These are phyloP conservation scores for Pristionchus exspectatus DNA, from an alignment of 2,888 invertebrate species.

Conservation along the genomic window DNA sequence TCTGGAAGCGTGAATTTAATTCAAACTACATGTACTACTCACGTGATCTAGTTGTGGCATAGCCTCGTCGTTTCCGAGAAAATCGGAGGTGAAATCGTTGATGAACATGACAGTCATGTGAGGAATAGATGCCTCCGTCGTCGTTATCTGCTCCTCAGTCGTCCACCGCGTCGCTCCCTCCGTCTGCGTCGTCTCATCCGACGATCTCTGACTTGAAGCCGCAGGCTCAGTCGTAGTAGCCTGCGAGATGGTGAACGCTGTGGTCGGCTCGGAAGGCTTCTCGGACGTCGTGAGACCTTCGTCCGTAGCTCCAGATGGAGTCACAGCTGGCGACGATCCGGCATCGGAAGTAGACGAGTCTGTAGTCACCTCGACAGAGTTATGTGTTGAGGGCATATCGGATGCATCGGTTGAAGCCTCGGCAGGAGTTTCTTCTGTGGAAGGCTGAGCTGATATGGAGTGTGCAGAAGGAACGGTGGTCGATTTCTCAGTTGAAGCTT, in stretches of 20 bases:
- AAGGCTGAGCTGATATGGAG: neutral
- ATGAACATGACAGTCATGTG: neutral
- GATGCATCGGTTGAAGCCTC: neutral
- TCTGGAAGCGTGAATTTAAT: no score
- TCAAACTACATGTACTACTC: no score
- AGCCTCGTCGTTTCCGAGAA: neutral
- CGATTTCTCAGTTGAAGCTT: neutral
- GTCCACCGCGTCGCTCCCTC: neutral
- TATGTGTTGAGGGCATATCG: no score
- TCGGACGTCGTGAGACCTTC: neutral
- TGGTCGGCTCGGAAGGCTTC: neutral
- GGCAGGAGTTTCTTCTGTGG: neutral
- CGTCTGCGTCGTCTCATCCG: neutral
- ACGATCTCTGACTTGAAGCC: neutral
- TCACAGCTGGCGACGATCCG: neutral
- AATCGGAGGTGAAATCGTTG: constrained; percentile 1
- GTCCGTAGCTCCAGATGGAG: neutral
- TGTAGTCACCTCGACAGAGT: no score
- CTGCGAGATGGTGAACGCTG: neutral
- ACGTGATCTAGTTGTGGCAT: no score
- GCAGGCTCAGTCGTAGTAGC: neutral
- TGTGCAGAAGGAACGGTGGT: neutral
- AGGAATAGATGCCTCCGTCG: neutral
- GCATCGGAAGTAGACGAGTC: neutral
- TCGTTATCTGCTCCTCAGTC: neutral